Base-by-base conservation (phyloP, 2,888 invertebrate genomes). In the Hirtodrosophila alboralis region DNA sequence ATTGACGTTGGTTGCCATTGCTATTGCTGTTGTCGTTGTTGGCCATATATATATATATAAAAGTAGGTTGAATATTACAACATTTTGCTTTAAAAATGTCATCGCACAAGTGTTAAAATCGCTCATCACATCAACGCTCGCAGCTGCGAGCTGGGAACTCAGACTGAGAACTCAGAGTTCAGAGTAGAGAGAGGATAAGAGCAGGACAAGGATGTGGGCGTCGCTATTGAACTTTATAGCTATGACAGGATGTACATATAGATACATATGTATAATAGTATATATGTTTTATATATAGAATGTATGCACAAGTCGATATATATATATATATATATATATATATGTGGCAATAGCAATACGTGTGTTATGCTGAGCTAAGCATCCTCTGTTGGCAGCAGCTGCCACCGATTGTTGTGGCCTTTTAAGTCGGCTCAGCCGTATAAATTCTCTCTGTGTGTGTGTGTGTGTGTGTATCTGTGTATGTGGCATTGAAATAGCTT, bases 361-460 rank as follows among this genome's bases (percentile, higher is more conserved):
- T 57, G 51, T 70, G 71, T 79, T 75, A 63, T 76, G 80, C 77
- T 75, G 83, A 84, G 79, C 85, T 72, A 78, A 78, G 85, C 79
- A 78, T 70, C 51, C 71, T 47, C 47, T 36, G 48, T 58, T 41
- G 71, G 67, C 83, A 81, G 75, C 83, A 81, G 78, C 85, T 79
- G 85, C 62, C 75, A 70, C 60, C 71, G 71, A 84, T 79, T 79
- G 85, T 81, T 81, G 83, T 67, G 75, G 78, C 85, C 75, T 81
- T 67, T 81, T 74, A 84, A 79, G 85, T 81, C 79, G 75, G 58
- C 75, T 71, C 75, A 75, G 67, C 48, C 57, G 30, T 44, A 65
- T 62, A 53, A 60, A 72, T 56, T 33, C 61, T 52, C 8, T 45
- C 27, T 10, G 13, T 60, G 38, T 14, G 9, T 34, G 30, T 43